A percentile compares a stretch with the other conserved stretches of the same genome.
These are phyloP conservation scores for Hemaris fuciformis DNA, from an alignment of 2,888 invertebrate genomes.

Conservation along the genomic window DNA sequence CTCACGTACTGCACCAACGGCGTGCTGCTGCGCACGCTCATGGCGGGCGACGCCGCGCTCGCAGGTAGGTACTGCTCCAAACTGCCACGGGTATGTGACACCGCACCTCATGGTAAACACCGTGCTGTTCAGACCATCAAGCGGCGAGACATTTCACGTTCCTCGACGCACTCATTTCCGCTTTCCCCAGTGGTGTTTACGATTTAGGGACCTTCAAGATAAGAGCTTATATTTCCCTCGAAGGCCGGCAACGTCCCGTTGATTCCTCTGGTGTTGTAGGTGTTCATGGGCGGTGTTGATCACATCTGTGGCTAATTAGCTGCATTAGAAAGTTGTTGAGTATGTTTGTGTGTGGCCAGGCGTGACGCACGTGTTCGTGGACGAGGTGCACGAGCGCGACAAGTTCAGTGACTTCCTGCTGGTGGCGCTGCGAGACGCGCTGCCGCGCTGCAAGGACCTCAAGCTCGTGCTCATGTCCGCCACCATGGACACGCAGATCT, in stretches of 20 bases:
- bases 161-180: too few relatives aligned
- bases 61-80: too few relatives aligned
- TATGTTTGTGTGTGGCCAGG: conserved; percentile 47
- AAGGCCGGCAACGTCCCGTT: too few relatives aligned
- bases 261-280: too few relatives aligned
- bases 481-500: conserved; percentile 91
- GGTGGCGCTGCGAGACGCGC: conserved; percentile 89
- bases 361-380: conserved; percentile 93
- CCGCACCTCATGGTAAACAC: too few relatives aligned
- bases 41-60: conserved; percentile 88
- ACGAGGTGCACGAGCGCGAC: conserved; percentile 98
- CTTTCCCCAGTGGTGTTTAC: too few relatives aligned
- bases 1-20: conserved; percentile 96
- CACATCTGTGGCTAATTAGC: background rate
- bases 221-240: too few relatives aligned
- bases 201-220: too few relatives aligned
- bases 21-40: conserved; percentile 92
- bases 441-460: conserved; percentile 86
- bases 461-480: conserved; percentile 97
- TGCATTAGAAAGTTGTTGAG: background rate
- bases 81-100: too few relatives aligned
- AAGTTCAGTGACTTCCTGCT: conserved; percentile 95
- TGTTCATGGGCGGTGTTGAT: too few relatives aligned
- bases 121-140: too few relatives aligned
- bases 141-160: too few relatives aligned